Conservation (phyloP, 2,888 invertebrate genomes). For the Onchidella celtica region DNA sequence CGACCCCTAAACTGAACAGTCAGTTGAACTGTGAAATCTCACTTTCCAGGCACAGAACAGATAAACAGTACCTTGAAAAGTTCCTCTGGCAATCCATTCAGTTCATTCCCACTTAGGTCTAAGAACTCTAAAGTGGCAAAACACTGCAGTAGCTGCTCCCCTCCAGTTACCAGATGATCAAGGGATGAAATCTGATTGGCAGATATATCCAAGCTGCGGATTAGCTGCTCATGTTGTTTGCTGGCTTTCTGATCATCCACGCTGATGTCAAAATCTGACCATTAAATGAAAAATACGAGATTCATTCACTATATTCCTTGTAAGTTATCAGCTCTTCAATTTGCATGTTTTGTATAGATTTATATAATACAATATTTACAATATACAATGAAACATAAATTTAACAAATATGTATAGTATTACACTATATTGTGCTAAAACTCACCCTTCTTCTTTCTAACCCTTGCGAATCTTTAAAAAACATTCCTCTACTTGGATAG, state of each 20-base stretch:
- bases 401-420: no score
- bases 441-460: no score
- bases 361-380: no score
- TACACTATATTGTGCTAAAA: no score
- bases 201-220: constrained; percentile 65
- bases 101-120: constrained; percentile 63
- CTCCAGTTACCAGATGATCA: constrained; percentile 53
- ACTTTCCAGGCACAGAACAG: not conserved
- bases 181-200: constrained; percentile 63
- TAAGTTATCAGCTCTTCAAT: no score
- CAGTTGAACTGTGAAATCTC: no score
- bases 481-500: no score
- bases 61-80: constrained; percentile 61
- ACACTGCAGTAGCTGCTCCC: constrained; percentile 47
- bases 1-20: no score
- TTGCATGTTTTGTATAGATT: no score
- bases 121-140: constrained; percentile 62
- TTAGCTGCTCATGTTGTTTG: constrained; percentile 26
- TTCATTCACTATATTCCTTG: not conserved
- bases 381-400: no score
- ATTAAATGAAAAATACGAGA: no score
- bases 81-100: constrained; percentile 63
- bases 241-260: constrained; percentile 52
- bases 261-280: constrained; percentile 58
- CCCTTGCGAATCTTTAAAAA: no score